Base-by-base conservation (phyloP, 2,113 vertebrate genomes). In the Cepphus grylle region DNA sequence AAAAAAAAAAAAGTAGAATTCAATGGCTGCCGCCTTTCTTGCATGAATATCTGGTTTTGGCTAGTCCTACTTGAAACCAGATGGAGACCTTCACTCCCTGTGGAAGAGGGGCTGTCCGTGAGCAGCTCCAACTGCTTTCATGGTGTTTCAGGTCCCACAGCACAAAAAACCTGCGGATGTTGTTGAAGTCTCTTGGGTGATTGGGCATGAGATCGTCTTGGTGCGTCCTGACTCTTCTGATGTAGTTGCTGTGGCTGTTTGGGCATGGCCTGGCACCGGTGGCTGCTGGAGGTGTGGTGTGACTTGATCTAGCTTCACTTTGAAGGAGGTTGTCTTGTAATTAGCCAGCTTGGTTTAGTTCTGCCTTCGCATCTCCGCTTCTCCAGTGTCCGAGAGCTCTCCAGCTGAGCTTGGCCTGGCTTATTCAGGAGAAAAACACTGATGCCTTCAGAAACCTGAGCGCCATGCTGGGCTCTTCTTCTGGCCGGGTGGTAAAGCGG, bases 191-290 rank as follows among this genome's bases (percentile, higher is more conserved):
- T 45, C 45, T 14, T 77, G 49, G 32, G 14, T 63, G 23, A 30
- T 20, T 22, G 9, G 19, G 47, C 80, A 42, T 1, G 0, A 3
- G 23, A 40, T 59, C 0, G 0, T 42, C 80, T 61, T 40, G 56
- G 65, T 74, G 30, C 20, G n/a, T 90, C 80, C 45, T 10, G 22
- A 8, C 7, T 91, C 30, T 27, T 29, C 27, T 1, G 3, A 2
- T 36, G 55, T 17, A 70, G 62, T 34, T 72, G 32, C 29, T 70
- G 59, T 58, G 23, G 36, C 25, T 52, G 50, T 32, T 87, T 1
- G 42, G 59, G 19, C 38, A 59, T 22, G 55, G 50, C 12, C 50
- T 70, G 77, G 76, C 30, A 58, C 1, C 4, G 15, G 43, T 4
- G 6, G 30, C 21, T 90, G 61, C 91, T 76, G 70, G 12, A 50